Percentiles rank a stretch among this genome's conserved stretches.
Conservation (phyloP, 1,140 invertebrate genomes). For the Ephestia elutella region DNA sequence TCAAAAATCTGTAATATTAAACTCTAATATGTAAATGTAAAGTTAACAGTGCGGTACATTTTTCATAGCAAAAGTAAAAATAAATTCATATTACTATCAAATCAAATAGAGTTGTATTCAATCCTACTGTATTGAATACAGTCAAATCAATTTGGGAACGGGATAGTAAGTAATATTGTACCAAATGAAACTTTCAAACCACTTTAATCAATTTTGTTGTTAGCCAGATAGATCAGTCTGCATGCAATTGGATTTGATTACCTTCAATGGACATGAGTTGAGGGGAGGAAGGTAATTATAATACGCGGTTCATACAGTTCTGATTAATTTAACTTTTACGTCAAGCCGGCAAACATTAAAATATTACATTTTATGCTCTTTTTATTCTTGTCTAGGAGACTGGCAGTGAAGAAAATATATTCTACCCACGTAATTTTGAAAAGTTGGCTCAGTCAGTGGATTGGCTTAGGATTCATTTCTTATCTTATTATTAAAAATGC, state of each 20-base stretch:
- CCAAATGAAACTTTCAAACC: neutral
- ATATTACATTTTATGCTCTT: neutral
- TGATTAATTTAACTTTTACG: neutral
- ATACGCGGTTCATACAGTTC: neutral
- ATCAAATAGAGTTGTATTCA: too few species aligned
- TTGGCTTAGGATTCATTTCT: too few species aligned
- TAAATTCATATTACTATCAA: too few species aligned
- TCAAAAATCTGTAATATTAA: too few species aligned
- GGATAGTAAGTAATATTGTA: neutral
- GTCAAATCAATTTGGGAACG: neutral
- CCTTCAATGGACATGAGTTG: neutral
- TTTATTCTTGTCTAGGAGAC: too few species aligned
- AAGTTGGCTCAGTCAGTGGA: too few species aligned
- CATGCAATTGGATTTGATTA: constrained; percentile 3
- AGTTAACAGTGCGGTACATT: too few species aligned
- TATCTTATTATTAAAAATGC: too few species aligned
- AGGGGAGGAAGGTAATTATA: neutral
- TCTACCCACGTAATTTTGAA: too few species aligned
- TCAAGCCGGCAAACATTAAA: neutral
- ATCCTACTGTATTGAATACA: neutral
- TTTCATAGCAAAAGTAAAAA: too few species aligned
- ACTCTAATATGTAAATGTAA: too few species aligned
- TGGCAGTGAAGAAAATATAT: too few species aligned
- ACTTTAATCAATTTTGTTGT: neutral
- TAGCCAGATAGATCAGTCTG: neutral